These are phyloP conservation scores for Drosophila obscura DNA, from an alignment of 1,140 invertebrate genomes.

Conservation along the genomic window DNA sequence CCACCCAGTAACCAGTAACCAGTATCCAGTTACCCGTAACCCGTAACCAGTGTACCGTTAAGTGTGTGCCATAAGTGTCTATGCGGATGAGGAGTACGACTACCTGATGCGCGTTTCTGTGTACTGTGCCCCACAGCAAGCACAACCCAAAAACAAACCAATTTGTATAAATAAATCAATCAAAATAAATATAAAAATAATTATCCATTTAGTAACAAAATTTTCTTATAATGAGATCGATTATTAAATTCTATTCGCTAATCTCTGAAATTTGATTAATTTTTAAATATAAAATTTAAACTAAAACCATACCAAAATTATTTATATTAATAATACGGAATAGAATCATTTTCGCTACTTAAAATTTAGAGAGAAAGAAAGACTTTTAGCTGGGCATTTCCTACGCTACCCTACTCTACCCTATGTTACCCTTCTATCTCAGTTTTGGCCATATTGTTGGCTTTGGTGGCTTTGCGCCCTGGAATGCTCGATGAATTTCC, in stretches of 20 bases:
- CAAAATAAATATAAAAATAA: slow-evolving; percentile 22
- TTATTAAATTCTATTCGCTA: background rate
- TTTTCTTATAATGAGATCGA: slow-evolving; percentile 59
- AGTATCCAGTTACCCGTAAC: no score
- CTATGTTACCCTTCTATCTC: slow-evolving; percentile 19
- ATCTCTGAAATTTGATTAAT: background rate
- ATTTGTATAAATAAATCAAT: slow-evolving; percentile 49
- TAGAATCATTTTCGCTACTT: no score
- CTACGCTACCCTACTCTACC: no score
- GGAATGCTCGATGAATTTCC: slow-evolving; percentile 65
- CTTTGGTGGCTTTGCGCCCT: slow-evolving; percentile 62
- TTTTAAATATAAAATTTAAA: background rate
- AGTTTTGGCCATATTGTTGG: slow-evolving; percentile 72
- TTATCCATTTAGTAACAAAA: slow-evolving; percentile 33
- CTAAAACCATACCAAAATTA: background rate
- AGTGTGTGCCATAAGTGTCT: slow-evolving; percentile 3
- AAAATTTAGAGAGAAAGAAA: no score
- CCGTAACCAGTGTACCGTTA: slow-evolving; percentile 6
- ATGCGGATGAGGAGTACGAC: slow-evolving; percentile 53
- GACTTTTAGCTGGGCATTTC: background rate
- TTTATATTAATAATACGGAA: no score
- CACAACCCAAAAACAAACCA: background rate
- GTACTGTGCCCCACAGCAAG: slow-evolving; percentile 18
- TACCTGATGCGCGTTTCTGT: slow-evolving; percentile 54
- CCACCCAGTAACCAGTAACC: slow-evolving; percentile 30